Base-by-base conservation (phyloP, 1,140 invertebrate genomes). In the Mamestra configurata region DNA sequence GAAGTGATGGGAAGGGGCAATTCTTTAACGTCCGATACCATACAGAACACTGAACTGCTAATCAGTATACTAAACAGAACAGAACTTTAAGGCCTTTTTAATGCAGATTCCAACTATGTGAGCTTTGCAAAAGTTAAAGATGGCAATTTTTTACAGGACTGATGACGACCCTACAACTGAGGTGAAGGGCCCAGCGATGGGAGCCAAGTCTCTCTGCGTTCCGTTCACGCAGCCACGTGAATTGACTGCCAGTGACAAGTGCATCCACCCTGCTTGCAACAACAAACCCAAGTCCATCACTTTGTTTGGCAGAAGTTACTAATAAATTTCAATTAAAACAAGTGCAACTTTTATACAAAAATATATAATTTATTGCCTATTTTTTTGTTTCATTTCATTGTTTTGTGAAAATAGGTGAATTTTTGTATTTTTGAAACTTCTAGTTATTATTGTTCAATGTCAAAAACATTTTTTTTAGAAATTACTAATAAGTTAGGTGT, bases 201-300 rank as follows among this genome's bases (percentile, higher is more conserved):
- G 99, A 43, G 99, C 99, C 5, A 99, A 99, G 94, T 97, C 98
- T 24, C 95, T 99, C 0, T 99, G 99, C 93, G 99, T 99, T 88
- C 99, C 99, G 11, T 98, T 99, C 90, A 96, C 98, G 27, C 99
- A 99, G 90, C 97, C 97, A 1, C 93, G 96, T 6, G 75, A 89
- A 13, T 95, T 98, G 46, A 93, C 95, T 57, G 80, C 93, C 15
- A 90, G 89, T 15, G 96, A 98, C 61, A 97, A 97, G 84, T 99
- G 99, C 93, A 98, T 99, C 80, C 96, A 98, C 94, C 98, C 98
- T n/a, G 93, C 93, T 66, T 99, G 99, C 94, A 96, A 92, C 22
- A 96, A 96, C 37, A 97, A 97, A 86, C 97, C 98, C 3, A 96
- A 98, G 88, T 98, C 95, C 94, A 99, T 98, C 93, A 98, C 98